A percentile compares a stretch with the other conserved stretches of the same genome.
phyloP scores from a whole-genome alignment of 2,113 vertebrate species.

The Macrotus californicus region DNA sequence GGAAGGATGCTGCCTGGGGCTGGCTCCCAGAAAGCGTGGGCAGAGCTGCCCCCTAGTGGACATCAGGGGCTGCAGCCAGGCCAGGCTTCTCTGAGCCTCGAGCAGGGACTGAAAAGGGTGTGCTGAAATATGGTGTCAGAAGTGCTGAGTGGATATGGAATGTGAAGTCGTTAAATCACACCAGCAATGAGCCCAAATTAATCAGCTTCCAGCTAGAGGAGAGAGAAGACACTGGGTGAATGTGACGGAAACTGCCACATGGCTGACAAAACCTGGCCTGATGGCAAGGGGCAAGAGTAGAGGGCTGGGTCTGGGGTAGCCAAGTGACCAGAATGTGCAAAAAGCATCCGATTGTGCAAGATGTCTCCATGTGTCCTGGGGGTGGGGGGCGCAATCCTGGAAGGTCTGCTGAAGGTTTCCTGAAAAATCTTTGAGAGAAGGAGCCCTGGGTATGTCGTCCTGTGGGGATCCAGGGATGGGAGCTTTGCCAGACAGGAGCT shows the following conservation, averaged over 20 bases:
- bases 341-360: background rate
- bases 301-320: background rate
- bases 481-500: background rate
- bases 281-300: background rate
- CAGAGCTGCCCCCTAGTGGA: constrained; percentile 49
- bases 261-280: background rate
- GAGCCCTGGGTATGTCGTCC: background rate
- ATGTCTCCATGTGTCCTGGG: background rate
- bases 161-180: background rate
- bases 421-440: background rate
- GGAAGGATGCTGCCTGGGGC: background rate
- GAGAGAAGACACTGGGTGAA: background rate
- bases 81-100: background rate
- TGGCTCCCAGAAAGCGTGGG: background rate
- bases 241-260: background rate
- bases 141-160: background rate
- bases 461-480: background rate
- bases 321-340: background rate
- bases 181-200: background rate
- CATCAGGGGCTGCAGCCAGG: background rate
- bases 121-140: background rate
- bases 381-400: background rate
- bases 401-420: background rate
- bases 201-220: constrained; percentile 29
- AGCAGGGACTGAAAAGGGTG: background rate